These are phyloP conservation scores for Melipona quadrifasciata DNA, from an alignment of 1,140 invertebrate genomes.

Conservation along the genomic window DNA sequence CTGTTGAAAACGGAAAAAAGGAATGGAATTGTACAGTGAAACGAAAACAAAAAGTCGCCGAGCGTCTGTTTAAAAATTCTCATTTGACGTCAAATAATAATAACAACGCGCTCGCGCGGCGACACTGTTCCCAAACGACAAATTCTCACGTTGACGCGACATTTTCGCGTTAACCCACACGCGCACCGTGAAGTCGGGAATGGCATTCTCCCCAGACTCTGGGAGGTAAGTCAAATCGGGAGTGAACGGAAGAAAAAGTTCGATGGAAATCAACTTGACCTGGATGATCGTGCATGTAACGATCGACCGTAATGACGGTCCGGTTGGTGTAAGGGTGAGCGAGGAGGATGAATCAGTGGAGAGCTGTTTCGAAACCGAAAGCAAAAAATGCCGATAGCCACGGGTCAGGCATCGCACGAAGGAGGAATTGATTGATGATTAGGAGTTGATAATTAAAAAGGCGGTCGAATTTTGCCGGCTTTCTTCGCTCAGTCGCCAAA, in stretches of 20 bases:
- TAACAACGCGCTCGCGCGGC: no score
- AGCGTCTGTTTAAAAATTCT: no score
- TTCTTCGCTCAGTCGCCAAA: background rate
- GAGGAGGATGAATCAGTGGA: conserved; percentile 64
- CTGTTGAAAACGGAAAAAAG: background rate
- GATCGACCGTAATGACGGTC: conserved; percentile 68
- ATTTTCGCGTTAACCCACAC: background rate
- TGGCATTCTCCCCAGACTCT: background rate
- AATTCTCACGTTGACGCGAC: background rate
- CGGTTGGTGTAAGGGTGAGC: conserved; percentile 53
- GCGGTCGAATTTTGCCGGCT: conserved; percentile 19
- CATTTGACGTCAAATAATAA: no score
- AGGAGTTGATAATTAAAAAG: conserved; percentile 71
- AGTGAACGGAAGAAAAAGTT: conserved; percentile 57
- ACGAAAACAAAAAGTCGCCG: no score
- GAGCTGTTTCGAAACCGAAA: conserved; percentile 55
- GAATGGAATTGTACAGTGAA: no score
- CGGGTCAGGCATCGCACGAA: conserved; percentile 45
- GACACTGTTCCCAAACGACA: no score
- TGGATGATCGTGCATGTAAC: conserved; percentile 65
- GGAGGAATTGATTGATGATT: conserved; percentile 74
- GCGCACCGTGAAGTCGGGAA: background rate
- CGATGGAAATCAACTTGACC: conserved; percentile 43
- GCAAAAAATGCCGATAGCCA: conserved; percentile 64
- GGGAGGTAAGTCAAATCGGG: conserved; percentile 47